A percentile compares a stretch with the other conserved stretches of the same genome.
Conservation (phyloP, 2,797 vertebrate species). For the Orestias chungarensis region DNA sequence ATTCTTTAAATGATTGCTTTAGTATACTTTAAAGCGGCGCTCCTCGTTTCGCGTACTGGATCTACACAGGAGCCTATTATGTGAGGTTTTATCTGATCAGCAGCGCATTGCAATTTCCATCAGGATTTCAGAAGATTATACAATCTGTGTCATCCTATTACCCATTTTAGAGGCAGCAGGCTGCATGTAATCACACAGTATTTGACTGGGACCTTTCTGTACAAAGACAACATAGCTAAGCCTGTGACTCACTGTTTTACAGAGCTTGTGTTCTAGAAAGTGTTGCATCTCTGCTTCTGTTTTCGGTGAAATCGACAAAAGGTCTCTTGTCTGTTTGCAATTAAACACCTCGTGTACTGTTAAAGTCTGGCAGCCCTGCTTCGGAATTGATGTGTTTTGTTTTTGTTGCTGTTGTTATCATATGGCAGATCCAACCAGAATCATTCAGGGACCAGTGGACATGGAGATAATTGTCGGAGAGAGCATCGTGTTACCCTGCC, state of each 20-base stretch:
- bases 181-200: conserved; percentile 64
- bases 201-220: conserved; percentile 50
- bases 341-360: conserved; percentile 27
- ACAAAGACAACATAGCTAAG: conserved; percentile 44
- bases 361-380: conserved; percentile 12
- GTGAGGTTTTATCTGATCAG: conserved; percentile 67
- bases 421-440: conserved; percentile 88
- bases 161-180: conserved; percentile 53
- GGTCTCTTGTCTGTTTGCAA: conserved; percentile 25
- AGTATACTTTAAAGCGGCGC: conserved; percentile 52
- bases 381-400: background rate
- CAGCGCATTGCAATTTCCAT: conserved; percentile 70
- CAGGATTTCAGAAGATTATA: conserved; percentile 69
- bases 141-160: conserved; percentile 54
- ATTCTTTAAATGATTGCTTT: conserved; percentile 47
- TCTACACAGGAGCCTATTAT: conserved; percentile 55
- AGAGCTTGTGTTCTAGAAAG: conserved; percentile 17
- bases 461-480: conserved; percentile 95
- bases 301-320: conserved; percentile 31
- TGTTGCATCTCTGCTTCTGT: conserved; percentile 16
- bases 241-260: conserved; percentile 43
- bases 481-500: conserved; percentile 92
- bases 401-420: background rate
- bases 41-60: conserved; percentile 45
- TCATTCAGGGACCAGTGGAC: conserved; percentile 88